Base-by-base conservation (phyloP, 37 sponge, comb jelly and placozoan species). In the Diacarnus erythraeanus region DNA sequence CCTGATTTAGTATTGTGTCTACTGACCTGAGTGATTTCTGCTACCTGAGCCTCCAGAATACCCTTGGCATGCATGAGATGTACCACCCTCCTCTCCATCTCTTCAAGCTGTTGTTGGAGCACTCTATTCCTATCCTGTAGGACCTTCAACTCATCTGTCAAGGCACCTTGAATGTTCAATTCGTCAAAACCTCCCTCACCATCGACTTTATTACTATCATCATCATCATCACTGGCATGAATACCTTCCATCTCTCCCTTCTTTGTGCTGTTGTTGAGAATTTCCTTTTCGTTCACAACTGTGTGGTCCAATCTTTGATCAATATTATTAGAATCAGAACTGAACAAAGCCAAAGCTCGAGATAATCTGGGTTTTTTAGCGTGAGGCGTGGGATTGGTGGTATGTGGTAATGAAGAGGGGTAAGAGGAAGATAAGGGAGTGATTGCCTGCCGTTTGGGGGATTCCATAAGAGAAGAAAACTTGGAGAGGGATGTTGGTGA, bases 81-180 rank as follows among this genome's bases (percentile, higher is more conserved):
- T 26, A 36, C 40, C 37, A 83, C 60, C 31, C 72, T 38, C 38
- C 6, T 27, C 69, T 89, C 89, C 42, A 77, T 30, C 5, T 70
- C 78, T 79, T 84, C 71, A n/a, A 20, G 41, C 71, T 66, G 67
- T 37, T 44, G 66, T 10, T 78, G 54, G 35, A 67, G 34, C 3
- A 34, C 18, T 23, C 54, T 3, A 41, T 78, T 65, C 68, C 38
- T 65, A 23, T 58, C 87, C 64, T 87, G 84, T 29, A 78, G 57
- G 4, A 84, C 36, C 58, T 84, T 84, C 57, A 90, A 82, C 69
- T 90, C 91, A 39, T 90, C 91, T 0, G 91, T 86, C 69, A 90
- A 78, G 2, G 87, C 87, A 20, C 83, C 91, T 60, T 82, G 77
- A 38, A 86, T 82, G 25, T 86, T 69, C 44, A 82, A 36, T 44